Base-by-base conservation (phyloP, 2,888 invertebrate species). In the Lasioglossum figueresi region DNA sequence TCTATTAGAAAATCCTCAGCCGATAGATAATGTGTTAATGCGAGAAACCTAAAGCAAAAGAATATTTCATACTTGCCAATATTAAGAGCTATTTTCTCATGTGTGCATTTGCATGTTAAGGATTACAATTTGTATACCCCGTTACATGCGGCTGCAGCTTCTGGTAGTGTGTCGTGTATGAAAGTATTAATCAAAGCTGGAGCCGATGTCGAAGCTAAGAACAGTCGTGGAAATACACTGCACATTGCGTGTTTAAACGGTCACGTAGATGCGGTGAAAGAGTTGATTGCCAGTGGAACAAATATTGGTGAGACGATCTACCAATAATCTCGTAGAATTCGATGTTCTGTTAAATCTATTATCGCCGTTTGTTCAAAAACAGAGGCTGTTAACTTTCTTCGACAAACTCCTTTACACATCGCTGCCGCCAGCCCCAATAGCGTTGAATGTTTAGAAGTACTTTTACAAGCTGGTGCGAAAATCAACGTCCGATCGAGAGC, bases 181-280 rank as follows among this genome's bases (percentile, higher is more conserved):
- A 84, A 90, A 72, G 88, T 90, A 79, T 87, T 97, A 73, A 92
- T 97, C 66, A 95, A 96, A 80, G 93, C 95, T 27, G 96, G 96
- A 0, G 96, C 96, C 1, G 96, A 96, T 84, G 95, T 96, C 2
- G 96, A 97, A 90, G 95, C 96, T 2, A 95, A 95, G 70, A 96
- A 96, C 88, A 93, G 95, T 5, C 96, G 95, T 86, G 97, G 97
- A 34, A 96, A 97, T 93, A 96, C 96, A 0, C 88, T 96, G 52
- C 96, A 96, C 91, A 95, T 96, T 52, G 96, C 97, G 4, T 96
- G 97, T 92, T 94, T 97, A 74, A 96, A 96, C 89, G 96, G 97
- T 4, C 96, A 96, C 90, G 95, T 96, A 70, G 94, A 95, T 12
- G 96, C 96, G 0, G 96, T 96, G 74, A 95, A 95, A 52, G 96